Conservation (phyloP, 2,888 invertebrate genomes). For the Erannis defoliaria region DNA sequence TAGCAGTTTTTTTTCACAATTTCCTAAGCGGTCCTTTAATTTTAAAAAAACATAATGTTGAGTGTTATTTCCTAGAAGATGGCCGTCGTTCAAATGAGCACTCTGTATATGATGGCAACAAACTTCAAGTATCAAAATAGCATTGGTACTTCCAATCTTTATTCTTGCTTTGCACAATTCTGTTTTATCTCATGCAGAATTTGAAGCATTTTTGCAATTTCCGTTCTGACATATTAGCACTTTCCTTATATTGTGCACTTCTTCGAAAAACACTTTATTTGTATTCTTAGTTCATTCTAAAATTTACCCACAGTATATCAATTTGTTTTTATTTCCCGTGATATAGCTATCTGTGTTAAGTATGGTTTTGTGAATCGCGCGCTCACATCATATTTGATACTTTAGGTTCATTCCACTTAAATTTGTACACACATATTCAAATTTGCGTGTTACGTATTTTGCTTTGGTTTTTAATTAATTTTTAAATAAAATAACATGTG, state of each 20-base stretch:
- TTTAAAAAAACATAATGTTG: too few relatives aligned
- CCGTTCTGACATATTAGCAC: background rate
- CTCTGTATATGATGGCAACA: too few relatives aligned
- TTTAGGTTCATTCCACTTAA: background rate
- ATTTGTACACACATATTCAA: too few relatives aligned
- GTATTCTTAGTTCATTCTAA: background rate
- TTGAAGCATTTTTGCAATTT: background rate
- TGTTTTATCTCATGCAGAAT: background rate
- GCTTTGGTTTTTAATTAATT: too few relatives aligned
- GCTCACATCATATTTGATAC: background rate
- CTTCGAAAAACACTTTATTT: background rate
- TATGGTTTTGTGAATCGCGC: background rate
- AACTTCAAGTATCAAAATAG: background rate
- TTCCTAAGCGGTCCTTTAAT: too few relatives aligned
- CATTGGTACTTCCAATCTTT: background rate
- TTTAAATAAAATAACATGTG: too few relatives aligned
- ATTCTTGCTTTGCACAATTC: background rate
- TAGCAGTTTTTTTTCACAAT: too few relatives aligned
- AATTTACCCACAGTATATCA: slow-evolving; percentile 5
- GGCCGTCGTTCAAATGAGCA: too few relatives aligned
- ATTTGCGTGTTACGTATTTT: too few relatives aligned
- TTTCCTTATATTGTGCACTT: slow-evolving; percentile 5
- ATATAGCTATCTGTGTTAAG: slow-evolving; percentile 22
- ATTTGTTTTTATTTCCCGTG: slow-evolving; percentile 11
- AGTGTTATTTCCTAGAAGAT: too few relatives aligned